Base-by-base conservation (phyloP, 30 jellyfish, hydroid and myxozoan genomes). In the Aurelia aurita complex sp. Pacific region DNA sequence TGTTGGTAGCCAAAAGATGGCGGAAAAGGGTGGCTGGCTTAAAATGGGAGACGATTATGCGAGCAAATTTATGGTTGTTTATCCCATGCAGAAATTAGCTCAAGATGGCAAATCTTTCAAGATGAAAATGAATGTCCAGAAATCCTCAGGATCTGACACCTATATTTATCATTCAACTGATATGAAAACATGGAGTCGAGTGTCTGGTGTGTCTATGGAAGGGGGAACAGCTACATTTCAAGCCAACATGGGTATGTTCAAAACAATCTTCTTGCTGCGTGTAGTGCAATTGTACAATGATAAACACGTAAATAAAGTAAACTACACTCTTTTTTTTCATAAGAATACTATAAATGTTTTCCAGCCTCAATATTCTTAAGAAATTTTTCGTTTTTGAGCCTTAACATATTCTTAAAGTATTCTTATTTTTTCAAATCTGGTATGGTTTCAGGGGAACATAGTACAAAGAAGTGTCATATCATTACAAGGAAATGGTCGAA, bases 91-190 rank as follows among this genome's bases (percentile, higher is more conserved):
- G 53, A 59, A 70, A 33, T 43, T 86, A 4, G 66, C 88, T 2
- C 68, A 95, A 55, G 76, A 59, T n/a, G 98, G 98, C 9, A 65
- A 70, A 53, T 42, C 83, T 40, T 88, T 84, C 50, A 88, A 89
- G 36, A 83, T 88, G 67, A 88, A 93, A 70, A 75, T 93, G 98
- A 88, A 88, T 46, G 96, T 88, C 36, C 74, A 83, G 53, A 57
- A 66, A 55, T 55, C 77, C 11, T 75, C 88, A 9, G 86, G 82
- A 2, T 71, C 68, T n/a, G 64, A 69, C 17, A 82, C 83, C 5
- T 65, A 67, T 38, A 74, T 93, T 11, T 93, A 87, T 69, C 98
- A 80, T 53, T 93, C 98, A 10, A 29, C 77, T 17, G 96, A 93
- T 73, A 78, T 64, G 89, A 71, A 70, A 17, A 76, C 88, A 15